These are phyloP conservation scores for Macrochelys suwanniensis DNA, from an alignment of 2,797 vertebrate species.

Conservation along the genomic window DNA sequence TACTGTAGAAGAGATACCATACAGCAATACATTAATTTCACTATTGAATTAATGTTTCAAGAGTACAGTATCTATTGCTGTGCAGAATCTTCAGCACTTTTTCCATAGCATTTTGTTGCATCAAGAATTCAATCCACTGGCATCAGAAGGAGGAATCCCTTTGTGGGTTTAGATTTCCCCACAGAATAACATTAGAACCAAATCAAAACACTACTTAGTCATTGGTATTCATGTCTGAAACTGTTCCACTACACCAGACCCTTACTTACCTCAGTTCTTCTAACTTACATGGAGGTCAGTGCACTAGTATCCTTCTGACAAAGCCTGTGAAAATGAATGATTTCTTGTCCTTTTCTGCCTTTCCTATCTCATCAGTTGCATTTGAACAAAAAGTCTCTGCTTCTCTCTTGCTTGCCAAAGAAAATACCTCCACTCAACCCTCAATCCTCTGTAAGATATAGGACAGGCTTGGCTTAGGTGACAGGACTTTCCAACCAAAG, in stretches of 20 bases:
- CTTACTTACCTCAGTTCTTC: background rate
- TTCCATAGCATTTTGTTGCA: background rate
- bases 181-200: background rate
- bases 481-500: background rate
- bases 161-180: background rate
- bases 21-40: background rate
- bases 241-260: fast-evolving
- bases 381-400: background rate
- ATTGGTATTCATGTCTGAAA: background rate
- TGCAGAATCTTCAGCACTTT: background rate
- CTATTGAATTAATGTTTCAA: background rate
- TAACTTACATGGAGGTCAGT: background rate
- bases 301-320: background rate
- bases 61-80: background rate
- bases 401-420: background rate
- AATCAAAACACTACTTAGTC: background rate
- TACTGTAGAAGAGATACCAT: fast-evolving
- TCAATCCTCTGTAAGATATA: background rate
- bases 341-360: background rate
- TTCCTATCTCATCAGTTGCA: background rate
- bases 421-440: fast-evolving
- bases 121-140: background rate
- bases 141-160: background rate
- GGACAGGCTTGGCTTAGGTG: background rate
- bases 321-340: fast-evolving